Conservation (phyloP, 2,797 vertebrate species). For the Rhynchotus rufescens region DNA sequence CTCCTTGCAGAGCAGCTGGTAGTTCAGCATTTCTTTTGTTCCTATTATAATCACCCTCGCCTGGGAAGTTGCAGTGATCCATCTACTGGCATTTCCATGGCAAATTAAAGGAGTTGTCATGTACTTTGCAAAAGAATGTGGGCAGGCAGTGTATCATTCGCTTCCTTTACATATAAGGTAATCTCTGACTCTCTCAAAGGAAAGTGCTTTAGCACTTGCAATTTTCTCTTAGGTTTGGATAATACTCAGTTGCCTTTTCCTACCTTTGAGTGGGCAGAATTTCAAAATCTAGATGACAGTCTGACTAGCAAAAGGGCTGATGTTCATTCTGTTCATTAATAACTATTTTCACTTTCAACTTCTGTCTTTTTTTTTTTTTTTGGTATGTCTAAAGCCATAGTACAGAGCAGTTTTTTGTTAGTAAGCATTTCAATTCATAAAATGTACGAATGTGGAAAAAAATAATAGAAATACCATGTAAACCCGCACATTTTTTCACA, state of each 20-base stretch:
- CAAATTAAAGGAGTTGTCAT: conserved; percentile 64
- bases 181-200: conserved; percentile 54
- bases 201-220: conserved; percentile 23
- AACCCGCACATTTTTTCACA: neutral
- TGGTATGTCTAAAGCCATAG: neutral
- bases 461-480: neutral
- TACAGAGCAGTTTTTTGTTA: neutral
- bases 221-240: conserved; percentile 49
- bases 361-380: neutral
- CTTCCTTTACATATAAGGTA: conserved; percentile 68
- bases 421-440: neutral
- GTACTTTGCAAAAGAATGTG: conserved; percentile 56
- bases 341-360: neutral
- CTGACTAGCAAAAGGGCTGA: conserved; percentile 29
- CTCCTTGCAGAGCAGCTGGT: neutral
- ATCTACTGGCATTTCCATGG: conserved; percentile 43
- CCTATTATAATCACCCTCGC: conserved; percentile 47
- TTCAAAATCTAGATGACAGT: conserved; percentile 33
- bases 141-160: conserved; percentile 34
- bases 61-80: conserved; percentile 25
- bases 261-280: conserved; percentile 44
- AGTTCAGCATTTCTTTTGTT: conserved; percentile 19
- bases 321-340: neutral
- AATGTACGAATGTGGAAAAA: neutral
- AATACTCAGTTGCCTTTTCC: conserved; percentile 28